Percentiles rank a stretch among this genome's conserved stretches.
Evolutionary conservation across 2,888 invertebrate species (phyloP).

Genomic region (Diarsia brunnea): DNA sequence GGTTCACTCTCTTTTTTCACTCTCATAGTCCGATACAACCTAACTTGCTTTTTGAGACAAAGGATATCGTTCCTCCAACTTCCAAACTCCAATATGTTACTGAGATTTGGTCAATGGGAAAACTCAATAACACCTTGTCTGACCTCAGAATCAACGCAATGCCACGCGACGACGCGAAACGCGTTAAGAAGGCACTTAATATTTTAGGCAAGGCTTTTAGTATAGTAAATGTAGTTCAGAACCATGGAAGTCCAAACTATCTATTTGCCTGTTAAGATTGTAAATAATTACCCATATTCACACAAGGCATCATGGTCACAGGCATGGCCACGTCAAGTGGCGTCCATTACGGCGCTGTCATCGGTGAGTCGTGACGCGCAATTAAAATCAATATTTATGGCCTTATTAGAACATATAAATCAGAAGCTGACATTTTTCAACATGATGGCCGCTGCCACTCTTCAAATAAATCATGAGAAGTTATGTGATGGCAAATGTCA

Average conservation of each 20-base stretch:
- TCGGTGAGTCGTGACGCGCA: conserved; percentile 72
- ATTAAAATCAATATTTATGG: conserved; percentile 84
- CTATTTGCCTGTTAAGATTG: neutral
- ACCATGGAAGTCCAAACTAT: neutral
- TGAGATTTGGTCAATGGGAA: neutral
- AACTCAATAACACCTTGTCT: neutral
- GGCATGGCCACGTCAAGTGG: conserved; percentile 67
- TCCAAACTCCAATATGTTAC: neutral
- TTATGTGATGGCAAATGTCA: conserved; percentile 59
- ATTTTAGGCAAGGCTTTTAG: neutral
- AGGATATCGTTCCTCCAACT: neutral
- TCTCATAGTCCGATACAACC: neutral
- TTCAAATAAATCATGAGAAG: conserved; percentile 66
- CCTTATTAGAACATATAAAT: conserved; percentile 77
- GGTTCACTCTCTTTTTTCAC: neutral
- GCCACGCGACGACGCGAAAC: neutral
- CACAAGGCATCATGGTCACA: conserved; percentile 37
- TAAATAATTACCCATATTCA: conserved; percentile 43
- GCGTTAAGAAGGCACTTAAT: neutral
- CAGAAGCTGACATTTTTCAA: conserved; percentile 74
- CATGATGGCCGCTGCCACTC: conserved; percentile 69
- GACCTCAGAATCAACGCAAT: neutral
- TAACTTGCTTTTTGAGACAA: neutral
- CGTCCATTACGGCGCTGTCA: conserved; percentile 74
- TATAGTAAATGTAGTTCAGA: neutral